phyloP scores from a whole-genome alignment of 2,888 invertebrate species.

The Polietes domitor region DNA sequence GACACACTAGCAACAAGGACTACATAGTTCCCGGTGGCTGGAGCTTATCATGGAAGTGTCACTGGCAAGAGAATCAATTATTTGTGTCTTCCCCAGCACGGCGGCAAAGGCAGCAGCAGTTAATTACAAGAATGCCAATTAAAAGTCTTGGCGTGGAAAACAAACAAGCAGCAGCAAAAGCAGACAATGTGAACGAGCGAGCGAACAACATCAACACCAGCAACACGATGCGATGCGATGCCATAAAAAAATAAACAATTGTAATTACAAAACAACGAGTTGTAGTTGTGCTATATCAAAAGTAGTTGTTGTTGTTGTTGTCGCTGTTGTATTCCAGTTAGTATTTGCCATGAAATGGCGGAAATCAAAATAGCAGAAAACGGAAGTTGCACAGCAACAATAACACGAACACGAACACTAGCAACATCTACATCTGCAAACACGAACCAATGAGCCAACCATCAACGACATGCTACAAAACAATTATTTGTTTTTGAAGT shows the following conservation, averaged over 20 bases:
- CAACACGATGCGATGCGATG: not conserved
- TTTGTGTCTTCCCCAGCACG: constrained; percentile 50
- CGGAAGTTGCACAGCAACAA: constrained; percentile 26
- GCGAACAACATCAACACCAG: constrained; percentile 1
- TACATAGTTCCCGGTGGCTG: not conserved
- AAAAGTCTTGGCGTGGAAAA: constrained; percentile 53
- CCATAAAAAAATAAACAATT: constrained; percentile 59
- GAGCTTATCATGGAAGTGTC: constrained; percentile 59
- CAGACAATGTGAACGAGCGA: constrained; percentile 7
- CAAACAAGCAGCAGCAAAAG: constrained; percentile 32
- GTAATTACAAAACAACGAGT: constrained; percentile 57
- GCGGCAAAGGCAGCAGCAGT: constrained; percentile 37
- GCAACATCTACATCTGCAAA: not conserved
- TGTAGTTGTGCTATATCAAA: not conserved
- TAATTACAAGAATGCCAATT: constrained; percentile 68
- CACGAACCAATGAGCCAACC: not conserved
- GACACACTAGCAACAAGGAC: not conserved
- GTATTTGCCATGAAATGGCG: constrained; percentile 31
- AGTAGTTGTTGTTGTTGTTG: too few species aligned
- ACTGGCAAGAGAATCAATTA: constrained; percentile 66
- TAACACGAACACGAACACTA: not conserved
- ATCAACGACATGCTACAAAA: constrained; percentile 33
- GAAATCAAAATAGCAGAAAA: constrained; percentile 29
- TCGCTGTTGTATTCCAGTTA: not conserved
- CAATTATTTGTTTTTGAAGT: constrained; percentile 55